A percentile compares a stretch with the other conserved stretches of the same genome.
Conservation (phyloP, 2,797 vertebrate species). For the Notolabrus celidotus region DNA sequence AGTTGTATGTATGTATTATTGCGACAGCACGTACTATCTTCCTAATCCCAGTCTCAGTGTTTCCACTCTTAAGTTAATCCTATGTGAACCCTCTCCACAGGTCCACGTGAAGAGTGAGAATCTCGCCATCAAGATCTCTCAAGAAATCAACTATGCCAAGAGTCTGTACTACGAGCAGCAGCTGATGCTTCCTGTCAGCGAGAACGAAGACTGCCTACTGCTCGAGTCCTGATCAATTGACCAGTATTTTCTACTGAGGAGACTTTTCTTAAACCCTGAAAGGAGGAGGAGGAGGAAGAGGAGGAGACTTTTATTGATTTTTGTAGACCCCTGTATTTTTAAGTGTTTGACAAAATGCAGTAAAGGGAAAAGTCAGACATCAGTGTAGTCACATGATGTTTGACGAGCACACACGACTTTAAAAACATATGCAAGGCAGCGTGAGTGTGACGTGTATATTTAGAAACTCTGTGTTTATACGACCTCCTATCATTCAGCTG, state of each 20-base stretch:
- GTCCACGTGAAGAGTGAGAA: conserved; percentile 94
- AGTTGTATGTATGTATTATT: too few relatives aligned
- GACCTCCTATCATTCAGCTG: conserved; percentile 31
- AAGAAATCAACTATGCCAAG: conserved; percentile 99
- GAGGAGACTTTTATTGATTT: conserved; percentile 13
- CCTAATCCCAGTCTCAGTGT: too few relatives aligned
- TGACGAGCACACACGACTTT: conserved; percentile 64
- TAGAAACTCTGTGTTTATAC: conserved; percentile 82
- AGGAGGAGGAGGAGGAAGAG: background rate
- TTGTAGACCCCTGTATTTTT: conserved; percentile 28
- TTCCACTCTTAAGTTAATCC: background rate
- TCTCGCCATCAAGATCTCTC: conserved; percentile 94
- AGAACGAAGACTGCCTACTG: conserved; percentile 90
- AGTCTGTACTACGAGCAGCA: conserved; percentile 99
- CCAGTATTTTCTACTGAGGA: background rate
- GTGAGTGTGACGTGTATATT: conserved; percentile 57
- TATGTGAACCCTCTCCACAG: conserved; percentile 71
- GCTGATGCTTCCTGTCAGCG: conserved; percentile 92
- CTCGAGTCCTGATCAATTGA: conserved; percentile 86
- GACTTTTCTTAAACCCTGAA: conserved; percentile 3
- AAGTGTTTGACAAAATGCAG: conserved; percentile 23
- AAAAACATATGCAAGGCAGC: conserved; percentile 60
- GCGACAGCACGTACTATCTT: too few relatives aligned
- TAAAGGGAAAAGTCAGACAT: conserved; percentile 16
- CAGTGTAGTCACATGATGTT: conserved; percentile 16